Evolutionary conservation across 2,888 invertebrate genomes (phyloP), one percentile per base, ranked within the genome.

Genomic region (Dasysyrphus tricinctus): DNA sequence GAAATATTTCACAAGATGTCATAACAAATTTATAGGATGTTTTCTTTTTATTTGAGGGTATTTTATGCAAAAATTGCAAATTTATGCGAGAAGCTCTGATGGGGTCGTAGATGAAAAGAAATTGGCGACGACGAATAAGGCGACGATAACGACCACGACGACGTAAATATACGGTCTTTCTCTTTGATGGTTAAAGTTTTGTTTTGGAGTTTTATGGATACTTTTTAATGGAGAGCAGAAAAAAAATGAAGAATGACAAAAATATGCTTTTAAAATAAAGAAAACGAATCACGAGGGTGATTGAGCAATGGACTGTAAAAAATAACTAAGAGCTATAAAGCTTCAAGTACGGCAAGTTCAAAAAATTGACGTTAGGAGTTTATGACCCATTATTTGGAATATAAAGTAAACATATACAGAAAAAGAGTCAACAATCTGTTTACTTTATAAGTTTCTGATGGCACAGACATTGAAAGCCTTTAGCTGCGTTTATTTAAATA

Each of bases 1-100:
- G 16, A 65, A 56, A 79, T 83, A 75, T 83, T 83, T 79, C 56
- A 75, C 54, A 54, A 63, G 69, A 74, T 83, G 79, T 79, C 83
- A 79, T 75, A 83, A 83, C 78, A 75, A 83, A 83, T 76, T 70
- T 70, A 56, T 69, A 14, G 37, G 51, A 44, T 63, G 37, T 37
- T 39, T n/a, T 54, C n/a, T 39, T 69, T 51, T 69, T 54, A n/a
- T 69, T 69, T 69, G 39, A 29, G n/a, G 37, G 24, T 39, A 39
- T 39, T 69, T 69, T 54, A 69, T 69, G 69, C 39, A 54, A 24
- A 54, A 54, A 34, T 37, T 34, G 34, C 19, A 49, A 34, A 67
- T 67, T 67, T 67, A 67, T 67, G 67, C 32, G 3, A 3, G 14
- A 19, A 37, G 34, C 8, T 14, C 24, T 24, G n/a, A n/a, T 24